phyloP scores from a whole-genome alignment of 2,888 invertebrate genomes.

The Calameuta pallipes region DNA sequence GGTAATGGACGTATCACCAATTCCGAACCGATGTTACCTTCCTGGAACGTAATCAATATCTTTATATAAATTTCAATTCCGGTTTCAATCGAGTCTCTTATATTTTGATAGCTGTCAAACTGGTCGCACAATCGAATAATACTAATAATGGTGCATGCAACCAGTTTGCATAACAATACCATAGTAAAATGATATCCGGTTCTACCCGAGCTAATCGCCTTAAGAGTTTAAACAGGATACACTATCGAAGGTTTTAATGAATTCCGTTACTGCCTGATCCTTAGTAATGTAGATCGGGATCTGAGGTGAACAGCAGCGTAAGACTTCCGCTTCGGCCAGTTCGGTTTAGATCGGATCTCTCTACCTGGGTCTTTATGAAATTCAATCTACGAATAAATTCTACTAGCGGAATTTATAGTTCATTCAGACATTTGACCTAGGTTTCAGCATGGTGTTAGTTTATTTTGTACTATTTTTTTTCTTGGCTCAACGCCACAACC shows the following conservation, averaged over 20 bases:
- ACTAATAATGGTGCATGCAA: neutral
- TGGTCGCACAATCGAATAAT: neutral
- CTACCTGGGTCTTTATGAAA: neutral
- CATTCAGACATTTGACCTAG: neutral
- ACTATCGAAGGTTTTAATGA: neutral
- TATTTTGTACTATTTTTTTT: neutral
- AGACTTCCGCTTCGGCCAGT: neutral
- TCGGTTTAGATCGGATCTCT: neutral
- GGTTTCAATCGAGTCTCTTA: neutral
- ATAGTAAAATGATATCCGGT: slow-evolving; percentile 19
- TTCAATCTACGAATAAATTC: neutral
- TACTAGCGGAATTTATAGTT: neutral
- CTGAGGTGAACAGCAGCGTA: neutral
- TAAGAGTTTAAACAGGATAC: neutral
- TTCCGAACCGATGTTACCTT: slow-evolving; percentile 92
- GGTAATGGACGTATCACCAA: slow-evolving; percentile 90
- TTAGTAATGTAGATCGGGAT: neutral
- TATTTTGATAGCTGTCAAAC: neutral
- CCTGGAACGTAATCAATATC: slow-evolving; percentile 69
- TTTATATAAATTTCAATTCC: neutral
- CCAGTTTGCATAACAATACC: neutral
- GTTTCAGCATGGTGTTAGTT: neutral
- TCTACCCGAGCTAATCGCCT: neutral
- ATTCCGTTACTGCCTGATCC: neutral
- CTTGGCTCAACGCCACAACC: neutral